Conservation (phyloP, 2,888 invertebrate genomes). For the Parapristionchus giblindavisi region DNA sequence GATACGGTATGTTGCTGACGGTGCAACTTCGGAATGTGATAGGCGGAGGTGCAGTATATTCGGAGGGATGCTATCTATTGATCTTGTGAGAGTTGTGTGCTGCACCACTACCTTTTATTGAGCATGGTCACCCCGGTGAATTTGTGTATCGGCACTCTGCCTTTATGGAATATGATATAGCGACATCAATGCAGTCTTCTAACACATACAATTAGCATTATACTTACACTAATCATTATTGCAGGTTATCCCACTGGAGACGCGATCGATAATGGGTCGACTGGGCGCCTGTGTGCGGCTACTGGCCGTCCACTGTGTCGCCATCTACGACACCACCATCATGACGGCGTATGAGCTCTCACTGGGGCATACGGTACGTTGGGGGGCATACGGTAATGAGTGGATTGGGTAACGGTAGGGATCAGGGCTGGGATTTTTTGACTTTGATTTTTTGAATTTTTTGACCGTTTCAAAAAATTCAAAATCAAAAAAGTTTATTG, state of each 20-base stretch:
- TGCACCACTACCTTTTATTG: neutral
- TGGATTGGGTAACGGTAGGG: too few species aligned
- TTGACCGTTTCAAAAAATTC: too few species aligned
- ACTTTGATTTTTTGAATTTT: too few species aligned
- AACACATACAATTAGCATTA: constrained; percentile 16
- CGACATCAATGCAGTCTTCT: neutral
- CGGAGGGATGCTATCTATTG: too few species aligned
- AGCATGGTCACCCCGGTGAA: neutral
- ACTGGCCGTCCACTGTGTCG: constrained; percentile 85
- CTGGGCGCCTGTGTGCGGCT: constrained; percentile 88
- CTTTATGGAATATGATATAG: neutral
- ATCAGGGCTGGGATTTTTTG: too few species aligned
- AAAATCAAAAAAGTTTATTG: too few species aligned
- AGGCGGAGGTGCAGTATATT: neutral
- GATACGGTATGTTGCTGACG: too few species aligned
- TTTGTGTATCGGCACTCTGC: neutral
- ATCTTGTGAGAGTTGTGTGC: neutral
- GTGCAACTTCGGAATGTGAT: neutral
- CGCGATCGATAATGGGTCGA: constrained; percentile 87
- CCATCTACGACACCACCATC: constrained; percentile 90
- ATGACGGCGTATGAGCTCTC: constrained; percentile 87
- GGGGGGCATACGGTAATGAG: neutral
- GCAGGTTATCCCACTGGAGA: constrained; percentile 79
- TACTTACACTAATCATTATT: constrained; percentile 44
- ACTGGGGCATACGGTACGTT: constrained; percentile 78